phyloP scores from a whole-genome alignment of 2,888 invertebrate genomes.

The Ochropleura leucogaster region DNA sequence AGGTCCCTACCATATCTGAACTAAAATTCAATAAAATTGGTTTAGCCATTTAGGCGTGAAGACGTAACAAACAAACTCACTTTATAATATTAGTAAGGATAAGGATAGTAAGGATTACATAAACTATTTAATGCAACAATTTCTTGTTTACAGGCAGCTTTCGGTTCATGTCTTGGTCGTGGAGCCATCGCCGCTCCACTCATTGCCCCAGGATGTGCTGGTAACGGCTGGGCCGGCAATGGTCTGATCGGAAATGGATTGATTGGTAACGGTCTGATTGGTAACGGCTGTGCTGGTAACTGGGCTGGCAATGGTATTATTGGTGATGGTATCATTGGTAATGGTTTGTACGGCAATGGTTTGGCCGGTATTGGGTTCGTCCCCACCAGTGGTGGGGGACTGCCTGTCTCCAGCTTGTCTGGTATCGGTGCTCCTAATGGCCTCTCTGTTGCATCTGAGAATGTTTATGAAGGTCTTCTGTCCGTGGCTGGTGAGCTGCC shows the following conservation, averaged over 20 bases:
- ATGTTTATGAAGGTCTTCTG: conserved; percentile 52
- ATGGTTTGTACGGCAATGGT: conserved; percentile 5
- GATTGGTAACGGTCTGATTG: background rate
- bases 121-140: too few relatives aligned
- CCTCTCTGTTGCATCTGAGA: conserved; percentile 55
- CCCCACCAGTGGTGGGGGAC: conserved; percentile 50
- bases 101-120: background rate
- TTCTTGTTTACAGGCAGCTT: too few relatives aligned
- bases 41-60: too few relatives aligned
- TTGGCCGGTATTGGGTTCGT: background rate
- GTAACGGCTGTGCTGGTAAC: background rate
- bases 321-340: background rate
- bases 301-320: background rate
- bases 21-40: too few relatives aligned
- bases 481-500: conserved; percentile 49
- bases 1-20: too few relatives aligned
- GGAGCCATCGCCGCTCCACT: background rate
- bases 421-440: conserved; percentile 45
- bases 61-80: too few relatives aligned
- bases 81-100: background rate
- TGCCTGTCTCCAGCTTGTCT: conserved; percentile 51
- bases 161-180: conserved; percentile 1
- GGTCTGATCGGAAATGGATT: background rate
- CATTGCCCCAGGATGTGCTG: background rate
- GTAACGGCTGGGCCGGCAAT: background rate